Percentiles rank a stretch among this genome's conserved stretches.
These are phyloP conservation scores for Coremacera marginata DNA, from an alignment of 2,888 invertebrate genomes.

Conservation along the genomic window DNA sequence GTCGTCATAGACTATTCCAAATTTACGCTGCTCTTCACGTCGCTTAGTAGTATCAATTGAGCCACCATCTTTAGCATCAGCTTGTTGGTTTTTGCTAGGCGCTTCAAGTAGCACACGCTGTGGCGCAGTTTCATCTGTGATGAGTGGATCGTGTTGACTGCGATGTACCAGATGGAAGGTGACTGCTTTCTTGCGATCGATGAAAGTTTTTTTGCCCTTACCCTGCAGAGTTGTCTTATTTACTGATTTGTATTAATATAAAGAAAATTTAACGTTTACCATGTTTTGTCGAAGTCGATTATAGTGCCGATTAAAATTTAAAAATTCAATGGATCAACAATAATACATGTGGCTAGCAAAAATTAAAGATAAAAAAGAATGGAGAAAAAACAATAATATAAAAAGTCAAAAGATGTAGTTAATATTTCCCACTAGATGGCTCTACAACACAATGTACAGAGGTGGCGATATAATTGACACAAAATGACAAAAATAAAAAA, in stretches of 20 bases:
- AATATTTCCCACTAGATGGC: no score
- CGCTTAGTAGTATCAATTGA: slow-evolving; percentile 70
- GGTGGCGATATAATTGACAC: no score
- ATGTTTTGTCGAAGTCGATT: background rate
- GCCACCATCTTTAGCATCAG: slow-evolving; percentile 52
- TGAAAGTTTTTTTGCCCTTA: slow-evolving; percentile 74
- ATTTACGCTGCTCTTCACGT: slow-evolving; percentile 82
- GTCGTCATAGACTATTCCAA: slow-evolving; percentile 93
- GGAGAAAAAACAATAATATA: background rate
- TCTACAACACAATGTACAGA: no score
- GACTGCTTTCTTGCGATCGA: slow-evolving; percentile 91
- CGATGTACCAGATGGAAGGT: slow-evolving; percentile 94
- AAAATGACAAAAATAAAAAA: no score
- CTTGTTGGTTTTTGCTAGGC: slow-evolving; percentile 53
- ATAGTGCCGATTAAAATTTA: background rate
- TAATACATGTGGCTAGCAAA: slow-evolving; percentile 6
- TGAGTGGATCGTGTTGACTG: slow-evolving; percentile 92
- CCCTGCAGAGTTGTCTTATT: slow-evolving; percentile 52
- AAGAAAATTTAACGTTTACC: background rate
- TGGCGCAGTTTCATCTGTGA: slow-evolving; percentile 89
- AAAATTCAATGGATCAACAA: background rate
- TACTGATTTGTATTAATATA: background rate
- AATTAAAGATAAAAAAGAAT: background rate
- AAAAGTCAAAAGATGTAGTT: no score
- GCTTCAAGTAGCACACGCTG: slow-evolving; percentile 84